Base-by-base conservation (phyloP, 2,113 vertebrate genomes). In the Corydoras sp. region DNA sequence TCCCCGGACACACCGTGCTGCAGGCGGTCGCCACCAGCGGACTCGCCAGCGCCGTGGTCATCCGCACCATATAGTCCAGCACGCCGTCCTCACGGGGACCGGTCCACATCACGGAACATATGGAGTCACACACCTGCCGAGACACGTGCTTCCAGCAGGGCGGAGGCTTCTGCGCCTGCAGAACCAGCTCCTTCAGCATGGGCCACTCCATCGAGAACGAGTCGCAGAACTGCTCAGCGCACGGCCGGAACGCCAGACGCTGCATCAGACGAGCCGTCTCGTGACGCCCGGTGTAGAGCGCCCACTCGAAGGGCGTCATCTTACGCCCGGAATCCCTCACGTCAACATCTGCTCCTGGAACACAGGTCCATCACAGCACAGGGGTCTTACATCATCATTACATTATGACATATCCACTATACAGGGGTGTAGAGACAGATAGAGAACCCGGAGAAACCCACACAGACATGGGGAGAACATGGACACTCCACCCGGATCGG, bases 261-360 rank as follows among this genome's bases (percentile, higher is more conserved):
- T 86, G 77, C 83, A 99, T 96, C 78, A 93, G 62, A 0, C 80
- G 67, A 3, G 88, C 90, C 0, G 93, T 93, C 71, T 97, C 94
- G 6, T 86, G 82, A 29, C 93, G 92, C 62, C 94, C 93, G 0
- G 96, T 99, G 84, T 91, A 97, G 18, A 92, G 85, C 48, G 97
- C 95, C 97, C 97, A 99, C 81, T 98, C 90, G 79, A 85, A 89
- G 0, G 95, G 74, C 0, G 91, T 96, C 87, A 95, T 82, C 3
- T 86, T 83, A 0, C 94, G 92, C 9, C 86, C 88, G 13, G 85
- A 89, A 80, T 98, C 95, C n/a, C 84, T 88, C 0, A 92, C 88
- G 0, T 94, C 87, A 72, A 94, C 78, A 24, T 97, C 94, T 2
- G 90, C 90, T 58, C 95, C 96, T 98, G 74, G 11, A 80, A 6